Base-by-base conservation (phyloP, 2,888 invertebrate genomes). In the Cephalotes varians region DNA sequence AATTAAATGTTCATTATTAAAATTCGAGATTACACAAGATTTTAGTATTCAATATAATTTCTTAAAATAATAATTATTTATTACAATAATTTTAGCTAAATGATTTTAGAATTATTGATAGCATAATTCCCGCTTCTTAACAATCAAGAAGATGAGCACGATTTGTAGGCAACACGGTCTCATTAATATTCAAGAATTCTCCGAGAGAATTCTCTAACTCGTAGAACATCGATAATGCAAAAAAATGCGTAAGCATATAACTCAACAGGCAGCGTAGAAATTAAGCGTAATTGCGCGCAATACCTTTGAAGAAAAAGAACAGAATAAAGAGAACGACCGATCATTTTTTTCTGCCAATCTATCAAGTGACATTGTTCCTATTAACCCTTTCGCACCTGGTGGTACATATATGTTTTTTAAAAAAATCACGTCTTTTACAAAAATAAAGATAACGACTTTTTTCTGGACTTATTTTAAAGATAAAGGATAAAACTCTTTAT, bases 181-280 rank as follows among this genome's bases (percentile, higher is more conserved):
- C 31, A 49, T 40, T 56, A 40, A 37, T 28, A 56, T 25, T 56
- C 10, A 54, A 71, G 37, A 6, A 54, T 25, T 71, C 18, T 58
- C 5, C 12, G 1, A 72, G 7, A 72, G 9, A 72, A n/a, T n/a
- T n/a, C n/a, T n/a, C n/a, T 72, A 73, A 58, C 28, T 31, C n/a
- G n/a, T 58, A 2, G 40, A 15, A 31, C 7, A 58, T 31, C 15
- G 51, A 37, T 40, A 51, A 25, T 51, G 18, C 15, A 58, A 18
- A 73, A 72, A 73, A 44, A 4, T 37, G 1, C 15, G 51, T 51
- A 69, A 69, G 21, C 15, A 12, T 15, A 15, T 15, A 31, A 47
- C 15, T 76, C 40, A 51, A 65, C 37, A 1, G 0, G 12, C 6
- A 21, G 7, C 12, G 7, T 65, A 25, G 25, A 54, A 28, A 76